Base-by-base conservation (phyloP, 2,797 vertebrate species). In the Austrolebias charrua region DNA sequence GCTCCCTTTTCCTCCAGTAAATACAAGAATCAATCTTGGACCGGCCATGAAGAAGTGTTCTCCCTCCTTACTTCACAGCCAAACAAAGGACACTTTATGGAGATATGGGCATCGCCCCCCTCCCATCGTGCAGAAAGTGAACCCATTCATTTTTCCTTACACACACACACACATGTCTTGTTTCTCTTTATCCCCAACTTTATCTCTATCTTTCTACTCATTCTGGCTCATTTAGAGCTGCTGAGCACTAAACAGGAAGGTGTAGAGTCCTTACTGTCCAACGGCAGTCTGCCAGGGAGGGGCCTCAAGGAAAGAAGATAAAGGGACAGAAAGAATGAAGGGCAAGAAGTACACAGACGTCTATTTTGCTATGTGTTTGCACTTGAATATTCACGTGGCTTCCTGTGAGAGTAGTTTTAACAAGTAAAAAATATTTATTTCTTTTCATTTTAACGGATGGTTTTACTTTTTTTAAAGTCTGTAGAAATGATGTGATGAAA, bases 61-160 rank as follows among this genome's bases (percentile, higher is more conserved):
- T 94, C 93, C 89, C 81, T 86, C 84, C 87, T 91, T 88, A 92
- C 95, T 95, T 95, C 81, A 92, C 84, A 81, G 80, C 85, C 75
- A 91, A 88, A 96, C 94, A 96, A 98, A 97, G 94, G 92, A 87
- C 89, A 93, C 85, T 94, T 97, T 94, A 91, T 93, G 92, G 91
- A 93, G 91, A 92, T 91, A 93, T 90, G 93, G 94, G 92, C 92
- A 80, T 91, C 60, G 85, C 94, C 91, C 90, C 91, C 84, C 79
- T 85, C 86, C 82, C 85, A 58, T 86, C 76, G 90, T 89, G 86
- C 89, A 94, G 89, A 93, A 93, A 94, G 86, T 86, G 84, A 84
- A 66, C 76, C 88, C 90, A 92, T 93, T 92, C 71, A 90, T 91
- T 91, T 91, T 92, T 91, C 69, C 85, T 82, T 83, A 85, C 84